Evolutionary conservation across 2,888 invertebrate genomes (phyloP).

Genomic region (Tanypteryx hageni): DNA sequence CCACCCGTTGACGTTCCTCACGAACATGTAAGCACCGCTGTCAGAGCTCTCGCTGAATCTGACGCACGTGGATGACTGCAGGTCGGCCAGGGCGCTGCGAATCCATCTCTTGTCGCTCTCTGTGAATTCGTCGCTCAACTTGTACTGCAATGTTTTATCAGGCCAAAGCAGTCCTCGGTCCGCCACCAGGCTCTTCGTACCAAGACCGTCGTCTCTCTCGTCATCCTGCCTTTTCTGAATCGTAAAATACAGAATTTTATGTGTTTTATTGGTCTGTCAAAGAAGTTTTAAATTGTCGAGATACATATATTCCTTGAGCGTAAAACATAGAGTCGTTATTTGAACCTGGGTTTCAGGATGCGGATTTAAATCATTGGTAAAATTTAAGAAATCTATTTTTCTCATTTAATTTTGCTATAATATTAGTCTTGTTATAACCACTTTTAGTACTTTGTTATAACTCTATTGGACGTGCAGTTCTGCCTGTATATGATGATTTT

Average conservation of each 20-base stretch:
- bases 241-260: neutral
- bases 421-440: too few relatives aligned
- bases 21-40: slow-evolving; percentile 68
- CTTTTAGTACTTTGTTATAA: too few relatives aligned
- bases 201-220: slow-evolving; percentile 71
- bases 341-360: too few relatives aligned
- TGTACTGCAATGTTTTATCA: slow-evolving; percentile 68
- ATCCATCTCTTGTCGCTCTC: slow-evolving; percentile 67
- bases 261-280: too few relatives aligned
- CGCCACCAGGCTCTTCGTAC: slow-evolving; percentile 80
- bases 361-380: too few relatives aligned
- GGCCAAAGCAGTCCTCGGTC: slow-evolving; percentile 69
- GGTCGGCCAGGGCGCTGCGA: slow-evolving; percentile 68
- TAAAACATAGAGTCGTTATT: too few relatives aligned
- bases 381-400: too few relatives aligned
- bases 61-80: slow-evolving; percentile 69
- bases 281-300: too few relatives aligned
- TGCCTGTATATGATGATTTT: too few relatives aligned
- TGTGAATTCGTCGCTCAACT: slow-evolving; percentile 69
- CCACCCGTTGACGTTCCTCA: slow-evolving; percentile 69
- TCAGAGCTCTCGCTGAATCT: slow-evolving; percentile 67
- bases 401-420: too few relatives aligned
- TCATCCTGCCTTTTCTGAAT: neutral
- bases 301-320: too few relatives aligned
- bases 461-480: too few relatives aligned